These are phyloP conservation scores for Ichneumoninae sp. DNA, from an alignment of 2,888 invertebrate species.

Conservation along the genomic window DNA sequence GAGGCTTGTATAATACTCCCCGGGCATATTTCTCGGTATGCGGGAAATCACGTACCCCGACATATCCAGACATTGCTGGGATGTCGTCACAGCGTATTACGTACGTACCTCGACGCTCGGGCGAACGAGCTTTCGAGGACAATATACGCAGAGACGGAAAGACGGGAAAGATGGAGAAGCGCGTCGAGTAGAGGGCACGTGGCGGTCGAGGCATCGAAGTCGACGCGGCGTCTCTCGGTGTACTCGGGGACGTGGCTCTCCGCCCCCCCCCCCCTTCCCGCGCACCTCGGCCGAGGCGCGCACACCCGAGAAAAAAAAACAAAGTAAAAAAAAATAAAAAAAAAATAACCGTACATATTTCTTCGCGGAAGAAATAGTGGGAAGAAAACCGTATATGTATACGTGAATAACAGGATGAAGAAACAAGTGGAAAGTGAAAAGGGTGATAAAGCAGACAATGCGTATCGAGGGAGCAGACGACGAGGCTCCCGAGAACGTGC, in stretches of 20 bases:
- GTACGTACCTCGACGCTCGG: not conserved
- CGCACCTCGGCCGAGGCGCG: too few relatives aligned
- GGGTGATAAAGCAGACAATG: slow-evolving; percentile 58
- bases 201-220: not conserved
- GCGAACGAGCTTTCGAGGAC: not conserved
- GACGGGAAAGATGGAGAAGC: not conserved
- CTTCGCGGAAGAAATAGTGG: not conserved
- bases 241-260: not conserved
- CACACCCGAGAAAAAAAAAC: not conserved
- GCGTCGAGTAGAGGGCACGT: not conserved
- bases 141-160: not conserved
- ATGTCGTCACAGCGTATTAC: slow-evolving; percentile 1
- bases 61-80: not conserved
- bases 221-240: not conserved
- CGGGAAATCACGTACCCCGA: not conserved
- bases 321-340: not conserved
- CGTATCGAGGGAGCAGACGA: slow-evolving; percentile 31
- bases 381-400: not conserved
- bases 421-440: slow-evolving; percentile 60
- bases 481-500: slow-evolving; percentile 18
- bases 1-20: not conserved
- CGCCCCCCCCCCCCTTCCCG: not conserved
- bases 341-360: slow-evolving; percentile 1
- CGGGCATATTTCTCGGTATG: slow-evolving; percentile 7
- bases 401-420: slow-evolving; percentile 44